phyloP scores from a whole-genome alignment of 1,140 invertebrate species.

The Zaprionus davidi region DNA sequence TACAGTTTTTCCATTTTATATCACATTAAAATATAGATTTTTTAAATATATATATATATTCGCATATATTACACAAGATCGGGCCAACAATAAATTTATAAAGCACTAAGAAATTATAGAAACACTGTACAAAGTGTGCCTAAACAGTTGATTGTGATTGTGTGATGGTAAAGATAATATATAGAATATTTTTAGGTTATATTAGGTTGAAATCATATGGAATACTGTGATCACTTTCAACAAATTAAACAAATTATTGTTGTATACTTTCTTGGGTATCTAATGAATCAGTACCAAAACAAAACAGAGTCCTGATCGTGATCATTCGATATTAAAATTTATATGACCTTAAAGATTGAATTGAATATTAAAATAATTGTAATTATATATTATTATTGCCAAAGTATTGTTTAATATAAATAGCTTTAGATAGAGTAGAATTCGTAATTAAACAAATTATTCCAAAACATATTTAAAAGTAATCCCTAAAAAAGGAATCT shows the following conservation, averaged over 20 bases:
- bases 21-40: constrained; percentile 79
- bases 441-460: not conserved
- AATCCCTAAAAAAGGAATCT: too few species aligned
- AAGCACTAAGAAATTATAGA: constrained; percentile 57
- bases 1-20: constrained; percentile 62
- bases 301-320: too few species aligned
- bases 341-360: too few species aligned
- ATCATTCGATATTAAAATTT: too few species aligned
- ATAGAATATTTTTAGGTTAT: too few species aligned
- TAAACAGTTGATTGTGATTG: constrained; percentile 23
- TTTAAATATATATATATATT: constrained; percentile 48
- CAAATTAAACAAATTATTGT: not conserved
- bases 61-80: constrained; percentile 66
- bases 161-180: not conserved
- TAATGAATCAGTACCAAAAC: too few species aligned
- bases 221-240: not conserved
- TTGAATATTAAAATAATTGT: not conserved
- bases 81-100: constrained; percentile 57
- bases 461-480: too few species aligned
- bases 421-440: not conserved
- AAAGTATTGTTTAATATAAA: too few species aligned
- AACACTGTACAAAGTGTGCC: constrained; percentile 22
- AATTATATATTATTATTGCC: not conserved
- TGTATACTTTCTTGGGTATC: not conserved
- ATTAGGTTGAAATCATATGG: too few species aligned